phyloP scores from a whole-genome alignment of 2,113 vertebrate genomes.

The Gorsachius goisagi region DNA sequence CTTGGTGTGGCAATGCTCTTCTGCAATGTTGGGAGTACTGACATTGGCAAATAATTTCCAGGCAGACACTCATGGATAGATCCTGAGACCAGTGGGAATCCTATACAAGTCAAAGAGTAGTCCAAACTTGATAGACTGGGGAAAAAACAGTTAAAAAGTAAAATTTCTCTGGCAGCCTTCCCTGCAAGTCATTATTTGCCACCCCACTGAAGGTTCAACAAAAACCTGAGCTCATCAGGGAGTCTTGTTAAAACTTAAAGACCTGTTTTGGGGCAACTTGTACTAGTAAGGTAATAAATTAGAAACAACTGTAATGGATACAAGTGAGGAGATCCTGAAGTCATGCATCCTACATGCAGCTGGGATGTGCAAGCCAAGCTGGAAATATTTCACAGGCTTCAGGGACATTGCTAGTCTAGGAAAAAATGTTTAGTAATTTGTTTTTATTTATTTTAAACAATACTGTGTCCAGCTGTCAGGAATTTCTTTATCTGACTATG shows the following conservation, averaged over 20 bases:
- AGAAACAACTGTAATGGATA: not conserved
- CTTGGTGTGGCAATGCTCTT: not conserved
- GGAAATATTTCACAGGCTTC: not conserved
- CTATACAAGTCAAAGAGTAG: not conserved
- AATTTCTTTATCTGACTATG: not conserved
- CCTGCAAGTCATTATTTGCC: not conserved
- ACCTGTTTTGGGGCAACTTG: not conserved
- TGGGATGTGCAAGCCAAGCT: not conserved
- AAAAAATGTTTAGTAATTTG: not conserved
- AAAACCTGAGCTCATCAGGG: not conserved
- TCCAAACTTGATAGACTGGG: not conserved
- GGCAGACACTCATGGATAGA: not conserved
- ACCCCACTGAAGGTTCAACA: not conserved
- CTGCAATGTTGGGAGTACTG: not conserved
- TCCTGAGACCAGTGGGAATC: not conserved
- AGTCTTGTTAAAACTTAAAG: not conserved
- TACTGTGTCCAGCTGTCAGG: not conserved
- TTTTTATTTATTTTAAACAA: not conserved
- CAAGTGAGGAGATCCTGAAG: not conserved
- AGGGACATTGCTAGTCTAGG: not conserved
- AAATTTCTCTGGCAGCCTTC: not conserved
- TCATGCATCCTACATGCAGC: not conserved
- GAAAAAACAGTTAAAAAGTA: not conserved
- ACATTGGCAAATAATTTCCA: not conserved
- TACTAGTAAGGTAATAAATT: not conserved